These are phyloP conservation scores for Cactoblastis cactorum DNA, from an alignment of 2,888 invertebrate genomes.

Conservation along the genomic window DNA sequence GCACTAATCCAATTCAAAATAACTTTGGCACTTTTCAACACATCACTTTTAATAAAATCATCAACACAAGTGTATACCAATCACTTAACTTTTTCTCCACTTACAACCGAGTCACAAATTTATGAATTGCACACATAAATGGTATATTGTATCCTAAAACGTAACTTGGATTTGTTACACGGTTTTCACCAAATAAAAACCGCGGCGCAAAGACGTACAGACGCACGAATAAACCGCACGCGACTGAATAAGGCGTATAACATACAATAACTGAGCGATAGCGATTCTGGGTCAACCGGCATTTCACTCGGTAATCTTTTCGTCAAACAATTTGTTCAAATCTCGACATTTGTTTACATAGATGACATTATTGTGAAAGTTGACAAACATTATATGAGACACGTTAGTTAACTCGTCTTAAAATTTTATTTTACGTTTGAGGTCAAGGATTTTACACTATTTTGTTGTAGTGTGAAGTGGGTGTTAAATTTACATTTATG, in stretches of 20 bases:
- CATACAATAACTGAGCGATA: conserved; percentile 29
- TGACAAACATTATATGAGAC: conserved; percentile 1
- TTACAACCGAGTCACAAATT: too few species aligned
- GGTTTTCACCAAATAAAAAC: conserved; percentile 13
- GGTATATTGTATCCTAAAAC: too few species aligned
- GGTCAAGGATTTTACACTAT: conserved; percentile 20
- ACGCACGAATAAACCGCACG: conserved; percentile 19
- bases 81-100: neutral
- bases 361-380: conserved; percentile 38
- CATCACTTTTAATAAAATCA: neutral
- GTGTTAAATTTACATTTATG: conserved; percentile 20
- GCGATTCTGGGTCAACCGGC: conserved; percentile 46
- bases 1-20: neutral
- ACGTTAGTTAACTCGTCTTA: neutral
- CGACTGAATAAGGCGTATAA: conserved; percentile 26
- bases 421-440: conserved; percentile 13
- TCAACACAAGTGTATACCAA: neutral
- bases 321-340: conserved; percentile 31
- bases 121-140: too few species aligned
- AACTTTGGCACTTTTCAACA: neutral
- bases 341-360: conserved; percentile 28
- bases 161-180: neutral
- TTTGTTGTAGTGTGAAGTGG: conserved; percentile 23
- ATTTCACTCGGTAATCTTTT: conserved; percentile 35
- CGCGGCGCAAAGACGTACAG: conserved; percentile 21